Conservation (phyloP, 2,113 vertebrate species). For the Semicossyphus pulcher region DNA sequence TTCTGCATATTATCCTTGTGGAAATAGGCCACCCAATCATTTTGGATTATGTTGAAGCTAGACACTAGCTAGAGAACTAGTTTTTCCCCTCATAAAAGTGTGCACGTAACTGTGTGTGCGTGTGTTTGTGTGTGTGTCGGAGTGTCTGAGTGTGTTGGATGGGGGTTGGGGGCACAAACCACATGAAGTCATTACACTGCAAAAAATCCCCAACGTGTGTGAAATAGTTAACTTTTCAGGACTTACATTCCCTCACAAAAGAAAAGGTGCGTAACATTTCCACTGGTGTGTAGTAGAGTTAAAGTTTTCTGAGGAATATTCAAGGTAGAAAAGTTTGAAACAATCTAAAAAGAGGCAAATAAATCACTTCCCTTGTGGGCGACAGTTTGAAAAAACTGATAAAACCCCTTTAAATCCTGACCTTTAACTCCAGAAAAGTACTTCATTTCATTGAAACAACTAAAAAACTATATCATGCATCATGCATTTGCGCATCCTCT, state of each 20-base stretch:
- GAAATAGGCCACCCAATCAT: not conserved
- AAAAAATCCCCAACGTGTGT: conserved; percentile 1
- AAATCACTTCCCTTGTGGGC: accelerated
- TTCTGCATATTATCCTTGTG: not conserved
- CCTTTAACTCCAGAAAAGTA: not conserved
- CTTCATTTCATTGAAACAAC: not conserved
- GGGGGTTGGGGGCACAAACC: conserved; percentile 20
- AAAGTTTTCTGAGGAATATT: not conserved
- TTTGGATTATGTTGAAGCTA: not conserved
- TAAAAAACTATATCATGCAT: not conserved
- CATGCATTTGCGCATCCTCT: not conserved
- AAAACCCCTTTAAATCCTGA: not conserved
- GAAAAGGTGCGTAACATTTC: not conserved
- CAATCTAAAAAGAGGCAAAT: not conserved
- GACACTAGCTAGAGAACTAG: too few species aligned
- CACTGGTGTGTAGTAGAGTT: not conserved
- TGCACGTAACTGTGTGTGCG: not conserved
- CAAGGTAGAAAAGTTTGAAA: not conserved
- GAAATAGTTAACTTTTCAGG: not conserved
- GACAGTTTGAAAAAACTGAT: not conserved
- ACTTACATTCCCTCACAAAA: not conserved
- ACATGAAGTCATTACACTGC: conserved; percentile 17
- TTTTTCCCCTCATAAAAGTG: not conserved
- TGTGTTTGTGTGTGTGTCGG: not conserved
- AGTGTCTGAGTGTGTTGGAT: not conserved